Evolutionary conservation across 92 coral and sea anemone species (phyloP).

Genomic region (Epizoanthus illoricatus): DNA sequence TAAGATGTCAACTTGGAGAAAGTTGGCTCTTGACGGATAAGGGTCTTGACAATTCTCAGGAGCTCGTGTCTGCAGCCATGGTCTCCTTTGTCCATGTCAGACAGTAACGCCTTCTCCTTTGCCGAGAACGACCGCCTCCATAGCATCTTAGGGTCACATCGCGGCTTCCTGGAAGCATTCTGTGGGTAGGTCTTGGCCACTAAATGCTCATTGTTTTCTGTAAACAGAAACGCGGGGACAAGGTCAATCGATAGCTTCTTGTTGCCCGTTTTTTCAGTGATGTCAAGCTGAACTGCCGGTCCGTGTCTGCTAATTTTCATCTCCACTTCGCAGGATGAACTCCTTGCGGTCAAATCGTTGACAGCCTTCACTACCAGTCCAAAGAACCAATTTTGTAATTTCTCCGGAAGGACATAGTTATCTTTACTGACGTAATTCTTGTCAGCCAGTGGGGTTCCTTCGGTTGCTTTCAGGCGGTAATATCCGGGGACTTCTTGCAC

Average conservation of each 20-base stretch:
- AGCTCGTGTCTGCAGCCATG: slow-evolving; percentile 77
- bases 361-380: slow-evolving; percentile 59
- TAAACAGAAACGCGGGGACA: slow-evolving; percentile 62
- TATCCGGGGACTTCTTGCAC: slow-evolving; percentile 45
- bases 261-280: slow-evolving; percentile 43
- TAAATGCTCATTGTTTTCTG: slow-evolving; percentile 51
- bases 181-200: slow-evolving; percentile 65
- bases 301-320: slow-evolving; percentile 65
- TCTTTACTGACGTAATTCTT: slow-evolving; percentile 45
- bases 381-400: slow-evolving; percentile 62
- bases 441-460: slow-evolving; percentile 38
- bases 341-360: slow-evolving; percentile 36
- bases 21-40: slow-evolving; percentile 59
- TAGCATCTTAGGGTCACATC: slow-evolving; percentile 48
- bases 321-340: slow-evolving; percentile 20
- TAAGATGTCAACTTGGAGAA: slow-evolving; percentile 71
- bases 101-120: slow-evolving; percentile 63
- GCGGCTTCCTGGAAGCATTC: slow-evolving; percentile 9
- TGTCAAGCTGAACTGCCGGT: slow-evolving; percentile 82
- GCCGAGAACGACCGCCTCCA: slow-evolving; percentile 86
- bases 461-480: slow-evolving; percentile 52
- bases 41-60: slow-evolving; percentile 64
- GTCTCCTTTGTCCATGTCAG: slow-evolving; percentile 71
- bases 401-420: slow-evolving; percentile 55
- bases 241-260: slow-evolving; percentile 66